A percentile compares a stretch with the other conserved stretches of the same genome.
These are phyloP conservation scores for Hyperoplus immaculatus DNA, from an alignment of 2,797 vertebrate species.

Conservation along the genomic window DNA sequence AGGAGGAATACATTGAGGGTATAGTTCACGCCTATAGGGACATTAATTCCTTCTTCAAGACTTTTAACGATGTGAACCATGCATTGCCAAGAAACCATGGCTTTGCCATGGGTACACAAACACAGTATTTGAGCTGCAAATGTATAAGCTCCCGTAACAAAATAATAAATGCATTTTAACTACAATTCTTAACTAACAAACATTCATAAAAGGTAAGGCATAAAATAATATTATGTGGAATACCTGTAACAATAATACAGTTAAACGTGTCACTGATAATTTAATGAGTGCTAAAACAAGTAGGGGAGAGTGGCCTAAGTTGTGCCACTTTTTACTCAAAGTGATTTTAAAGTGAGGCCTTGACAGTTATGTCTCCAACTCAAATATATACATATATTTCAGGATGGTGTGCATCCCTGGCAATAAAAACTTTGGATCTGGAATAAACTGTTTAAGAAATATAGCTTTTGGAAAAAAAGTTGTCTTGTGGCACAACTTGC, in stretches of 20 bases:
- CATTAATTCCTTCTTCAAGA: slow-evolving; percentile 12
- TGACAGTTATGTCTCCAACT: too few relatives aligned
- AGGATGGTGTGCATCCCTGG: too few relatives aligned
- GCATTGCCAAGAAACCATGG: neutral
- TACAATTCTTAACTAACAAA: neutral
- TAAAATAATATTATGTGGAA: neutral
- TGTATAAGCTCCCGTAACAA: neutral
- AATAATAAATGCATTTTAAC: neutral
- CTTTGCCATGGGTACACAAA: neutral
- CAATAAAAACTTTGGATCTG: too few relatives aligned
- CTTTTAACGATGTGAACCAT: slow-evolving; percentile 5
- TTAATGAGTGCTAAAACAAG: neutral
- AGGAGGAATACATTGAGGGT: slow-evolving; percentile 22
- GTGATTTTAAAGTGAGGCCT: too few relatives aligned
- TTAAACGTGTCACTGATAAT: neutral
- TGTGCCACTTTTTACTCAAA: too few relatives aligned
- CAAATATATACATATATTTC: too few relatives aligned
- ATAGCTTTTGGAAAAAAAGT: too few relatives aligned
- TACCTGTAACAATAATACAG: neutral
- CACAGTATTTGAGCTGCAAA: slow-evolving; percentile 1
- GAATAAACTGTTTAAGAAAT: too few relatives aligned
- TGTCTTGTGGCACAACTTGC: too few relatives aligned
- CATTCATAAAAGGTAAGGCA: neutral
- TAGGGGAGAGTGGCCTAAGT: too few relatives aligned
- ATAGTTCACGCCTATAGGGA: slow-evolving; percentile 24